A percentile compares a stretch with the other conserved stretches of the same genome.
These are phyloP conservation scores for Neogale vison DNA, from an alignment of 2,113 vertebrate species.

Conservation along the genomic window DNA sequence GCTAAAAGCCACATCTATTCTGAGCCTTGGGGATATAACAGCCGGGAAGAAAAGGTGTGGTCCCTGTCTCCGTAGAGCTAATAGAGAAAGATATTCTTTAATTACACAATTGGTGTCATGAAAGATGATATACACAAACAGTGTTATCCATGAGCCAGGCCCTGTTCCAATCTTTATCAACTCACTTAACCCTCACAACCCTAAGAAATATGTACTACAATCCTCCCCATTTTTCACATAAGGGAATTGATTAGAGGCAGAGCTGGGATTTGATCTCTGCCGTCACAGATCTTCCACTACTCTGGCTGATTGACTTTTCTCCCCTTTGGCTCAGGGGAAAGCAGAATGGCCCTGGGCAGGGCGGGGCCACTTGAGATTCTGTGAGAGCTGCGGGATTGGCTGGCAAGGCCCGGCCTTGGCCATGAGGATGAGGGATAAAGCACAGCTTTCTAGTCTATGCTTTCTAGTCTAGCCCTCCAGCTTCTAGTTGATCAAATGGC, in stretches of 20 bases:
- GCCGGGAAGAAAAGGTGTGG: neutral
- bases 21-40: neutral
- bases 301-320: neutral
- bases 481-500: neutral
- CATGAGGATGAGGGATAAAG: neutral
- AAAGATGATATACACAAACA: neutral
- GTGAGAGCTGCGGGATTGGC: neutral
- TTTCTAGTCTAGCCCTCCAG: neutral
- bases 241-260: neutral
- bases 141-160: neutral
- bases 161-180: neutral
- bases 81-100: neutral
- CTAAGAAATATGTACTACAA: neutral
- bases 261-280: neutral
- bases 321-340: neutral
- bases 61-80: neutral
- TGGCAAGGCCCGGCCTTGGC: neutral
- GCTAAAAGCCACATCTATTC: neutral
- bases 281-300: neutral
- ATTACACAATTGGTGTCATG: neutral
- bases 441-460: neutral
- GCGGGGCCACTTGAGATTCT: no score
- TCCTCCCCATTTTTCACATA: neutral
- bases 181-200: neutral
- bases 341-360: neutral